These are phyloP conservation scores for Zhuqinia jingwanae DNA, from an alignment of 2,888 invertebrate species.

Conservation along the genomic window DNA sequence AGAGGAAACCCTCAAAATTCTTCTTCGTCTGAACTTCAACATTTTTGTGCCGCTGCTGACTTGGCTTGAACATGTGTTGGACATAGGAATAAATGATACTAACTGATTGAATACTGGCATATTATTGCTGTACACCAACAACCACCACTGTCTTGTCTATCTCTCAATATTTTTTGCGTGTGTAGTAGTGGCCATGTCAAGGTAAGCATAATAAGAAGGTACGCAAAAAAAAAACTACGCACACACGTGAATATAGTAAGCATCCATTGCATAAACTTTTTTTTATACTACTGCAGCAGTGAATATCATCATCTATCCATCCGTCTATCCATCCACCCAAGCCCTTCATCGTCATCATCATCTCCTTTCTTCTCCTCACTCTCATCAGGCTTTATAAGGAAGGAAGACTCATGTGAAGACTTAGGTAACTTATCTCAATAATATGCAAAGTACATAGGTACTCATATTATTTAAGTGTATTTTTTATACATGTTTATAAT, in stretches of 20 bases:
- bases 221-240: neutral
- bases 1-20: conserved; percentile 55
- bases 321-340: neutral
- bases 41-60: neutral
- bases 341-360: conserved; percentile 24
- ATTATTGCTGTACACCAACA: neutral
- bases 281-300: too few species aligned
- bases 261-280: too few species aligned
- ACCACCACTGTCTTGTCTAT: too few species aligned
- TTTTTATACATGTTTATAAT: conserved; percentile 24
- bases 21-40: neutral
- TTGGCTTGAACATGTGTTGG: neutral
- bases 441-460: neutral
- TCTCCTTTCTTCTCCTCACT: neutral
- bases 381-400: conserved; percentile 28
- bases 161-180: neutral
- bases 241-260: too few species aligned
- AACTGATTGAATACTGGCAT: conserved; percentile 18
- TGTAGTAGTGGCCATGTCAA: conserved; percentile 56
- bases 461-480: neutral
- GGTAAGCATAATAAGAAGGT: conserved; percentile 58
- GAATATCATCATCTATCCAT: neutral
- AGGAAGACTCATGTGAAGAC: conserved; percentile 41
- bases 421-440: neutral
- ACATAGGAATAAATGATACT: too few species aligned